Evolutionary conservation across 2,797 vertebrate species (phyloP).

Genomic region (Betta splendens): DNA sequence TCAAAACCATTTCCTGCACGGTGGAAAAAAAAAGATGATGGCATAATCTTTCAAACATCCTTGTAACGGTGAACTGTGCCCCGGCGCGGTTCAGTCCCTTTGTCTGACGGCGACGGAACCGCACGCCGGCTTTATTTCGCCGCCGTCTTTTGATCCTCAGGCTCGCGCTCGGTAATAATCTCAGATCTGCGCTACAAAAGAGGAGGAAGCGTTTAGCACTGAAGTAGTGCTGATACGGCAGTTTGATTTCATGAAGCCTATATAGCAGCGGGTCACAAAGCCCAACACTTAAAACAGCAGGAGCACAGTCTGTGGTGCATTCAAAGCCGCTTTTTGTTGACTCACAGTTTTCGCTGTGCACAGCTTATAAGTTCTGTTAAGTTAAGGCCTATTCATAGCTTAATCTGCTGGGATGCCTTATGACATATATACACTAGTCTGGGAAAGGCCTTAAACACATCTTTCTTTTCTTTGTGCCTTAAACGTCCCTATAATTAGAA

Average conservation of each 20-base stretch:
- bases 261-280: conserved; percentile 66
- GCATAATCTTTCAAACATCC: conserved; percentile 11
- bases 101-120: conserved; percentile 1
- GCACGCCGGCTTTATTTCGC: conserved; percentile 13
- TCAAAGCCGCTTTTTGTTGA: conserved; percentile 58
- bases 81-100: neutral
- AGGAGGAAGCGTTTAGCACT: conserved; percentile 16
- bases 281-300: conserved; percentile 54
- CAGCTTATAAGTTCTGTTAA: conserved; percentile 39
- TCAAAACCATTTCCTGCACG: conserved; percentile 28
- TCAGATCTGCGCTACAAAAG: conserved; percentile 34
- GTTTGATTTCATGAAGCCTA: conserved; percentile 44
- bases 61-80: neutral
- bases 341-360: conserved; percentile 52
- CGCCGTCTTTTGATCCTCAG: conserved; percentile 31
- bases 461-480: conserved; percentile 36
- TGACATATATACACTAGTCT: conserved; percentile 9
- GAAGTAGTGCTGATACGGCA: conserved; percentile 53
- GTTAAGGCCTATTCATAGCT: conserved; percentile 41
- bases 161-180: conserved; percentile 6
- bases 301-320: conserved; percentile 35
- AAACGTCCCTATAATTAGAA: conserved; percentile 76
- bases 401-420: conserved; percentile 31
- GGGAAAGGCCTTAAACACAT: conserved; percentile 39
- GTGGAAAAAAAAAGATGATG: conserved; percentile 26